Evolutionary conservation across 2,113 vertebrate species (phyloP).

Genomic region (Xenopus laevis): DNA sequence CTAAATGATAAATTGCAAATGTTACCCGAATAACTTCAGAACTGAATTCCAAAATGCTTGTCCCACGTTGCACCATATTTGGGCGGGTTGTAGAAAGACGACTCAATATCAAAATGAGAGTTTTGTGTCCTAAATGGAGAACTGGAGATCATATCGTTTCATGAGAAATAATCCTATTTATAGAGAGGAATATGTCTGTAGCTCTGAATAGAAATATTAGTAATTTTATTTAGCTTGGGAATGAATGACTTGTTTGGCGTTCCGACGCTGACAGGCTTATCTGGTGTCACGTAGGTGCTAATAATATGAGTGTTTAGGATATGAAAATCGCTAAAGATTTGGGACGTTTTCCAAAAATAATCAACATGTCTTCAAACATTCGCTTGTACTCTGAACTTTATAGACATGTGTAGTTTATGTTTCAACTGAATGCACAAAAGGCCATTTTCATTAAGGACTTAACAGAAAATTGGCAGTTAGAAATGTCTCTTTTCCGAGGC

Average conservation of each 20-base stretch:
- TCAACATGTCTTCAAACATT: constrained; percentile 38
- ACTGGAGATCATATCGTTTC: too few relatives aligned
- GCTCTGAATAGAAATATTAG: constrained; percentile 19
- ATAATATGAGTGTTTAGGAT: constrained; percentile 23
- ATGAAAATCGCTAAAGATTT: constrained; percentile 26
- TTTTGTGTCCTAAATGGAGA: too few relatives aligned
- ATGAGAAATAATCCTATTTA: too few relatives aligned
- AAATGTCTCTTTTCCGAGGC: constrained; percentile 31
- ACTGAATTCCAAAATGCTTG: too few relatives aligned
- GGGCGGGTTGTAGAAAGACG: too few relatives aligned
- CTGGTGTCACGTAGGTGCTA: constrained; percentile 38
- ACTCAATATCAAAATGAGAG: too few relatives aligned
- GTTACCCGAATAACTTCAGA: too few relatives aligned
- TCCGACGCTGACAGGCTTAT: constrained; percentile 32
- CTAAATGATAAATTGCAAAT: too few relatives aligned
- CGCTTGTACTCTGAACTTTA: constrained; percentile 32
- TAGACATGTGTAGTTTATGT: constrained; percentile 20
- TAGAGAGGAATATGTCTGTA: neutral
- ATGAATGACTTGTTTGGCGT: constrained; percentile 11
- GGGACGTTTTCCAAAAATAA: constrained; percentile 35
- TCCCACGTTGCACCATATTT: too few relatives aligned
- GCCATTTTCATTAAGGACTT: constrained; percentile 22
- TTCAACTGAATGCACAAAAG: constrained; percentile 31
- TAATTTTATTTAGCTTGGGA: constrained; percentile 33
- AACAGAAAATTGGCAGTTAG: constrained; percentile 41